phyloP scores from a whole-genome alignment of 2,797 vertebrate genomes.

The Sebastes steindachneri region DNA sequence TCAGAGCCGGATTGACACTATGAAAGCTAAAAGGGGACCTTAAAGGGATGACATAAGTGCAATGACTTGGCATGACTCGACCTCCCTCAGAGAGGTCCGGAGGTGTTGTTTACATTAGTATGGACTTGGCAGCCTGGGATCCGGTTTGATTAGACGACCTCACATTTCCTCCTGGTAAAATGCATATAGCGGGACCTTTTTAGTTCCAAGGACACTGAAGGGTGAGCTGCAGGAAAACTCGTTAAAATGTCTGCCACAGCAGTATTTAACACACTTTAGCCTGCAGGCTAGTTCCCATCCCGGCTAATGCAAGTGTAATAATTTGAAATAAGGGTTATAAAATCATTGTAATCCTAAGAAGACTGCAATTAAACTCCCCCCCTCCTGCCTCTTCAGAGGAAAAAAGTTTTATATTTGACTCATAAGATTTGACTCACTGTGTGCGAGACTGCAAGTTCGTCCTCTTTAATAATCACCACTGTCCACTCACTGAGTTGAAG shows the following conservation, averaged over 20 bases:
- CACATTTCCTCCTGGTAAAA: constrained; percentile 58
- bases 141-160: constrained; percentile 51
- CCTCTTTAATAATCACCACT: constrained; percentile 21
- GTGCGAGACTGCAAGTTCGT: constrained; percentile 31
- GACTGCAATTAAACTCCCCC: constrained; percentile 47
- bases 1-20: constrained; percentile 33
- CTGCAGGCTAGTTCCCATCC: constrained; percentile 62
- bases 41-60: constrained; percentile 55
- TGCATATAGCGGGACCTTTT: constrained; percentile 63
- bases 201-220: constrained; percentile 76
- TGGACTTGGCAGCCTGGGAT: constrained; percentile 67
- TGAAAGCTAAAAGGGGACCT: constrained; percentile 33
- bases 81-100: constrained; percentile 38
- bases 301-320: constrained; percentile 64
- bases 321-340: constrained; percentile 71
- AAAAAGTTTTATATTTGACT: constrained; percentile 51
- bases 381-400: not conserved
- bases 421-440: constrained; percentile 36
- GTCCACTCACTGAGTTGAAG: constrained; percentile 22
- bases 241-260: constrained; percentile 73
- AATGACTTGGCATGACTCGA: constrained; percentile 56
- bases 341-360: constrained; percentile 62
- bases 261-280: constrained; percentile 72
- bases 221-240: constrained; percentile 61
- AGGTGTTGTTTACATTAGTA: constrained; percentile 78